Percentiles rank a stretch among this genome's conserved stretches.
phyloP scores from a whole-genome alignment of 2,888 invertebrate genomes.

The Abrostola tripartita region DNA sequence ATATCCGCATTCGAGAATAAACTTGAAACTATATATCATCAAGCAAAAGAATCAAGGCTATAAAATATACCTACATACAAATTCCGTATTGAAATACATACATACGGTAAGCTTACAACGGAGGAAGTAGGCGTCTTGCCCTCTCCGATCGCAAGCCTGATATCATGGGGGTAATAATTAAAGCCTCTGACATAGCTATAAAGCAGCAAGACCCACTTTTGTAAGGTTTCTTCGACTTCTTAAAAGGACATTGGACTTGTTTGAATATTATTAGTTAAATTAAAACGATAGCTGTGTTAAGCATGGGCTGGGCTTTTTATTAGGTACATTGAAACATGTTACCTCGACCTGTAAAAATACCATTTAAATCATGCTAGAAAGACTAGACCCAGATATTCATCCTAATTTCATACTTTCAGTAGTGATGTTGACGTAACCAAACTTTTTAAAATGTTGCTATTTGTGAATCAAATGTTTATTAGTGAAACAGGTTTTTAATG shows the following conservation, averaged over 20 bases:
- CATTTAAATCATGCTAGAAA: too few relatives aligned
- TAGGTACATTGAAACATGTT: too few relatives aligned
- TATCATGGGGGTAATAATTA: slow-evolving; percentile 71
- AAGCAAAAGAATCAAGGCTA: slow-evolving; percentile 27
- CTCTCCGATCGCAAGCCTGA: slow-evolving; percentile 63
- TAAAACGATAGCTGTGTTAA: background rate
- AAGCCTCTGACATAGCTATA: slow-evolving; percentile 72
- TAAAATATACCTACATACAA: slow-evolving; percentile 51
- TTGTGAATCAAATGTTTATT: too few relatives aligned
- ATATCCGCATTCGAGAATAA: background rate
- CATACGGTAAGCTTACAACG: slow-evolving; percentile 65
- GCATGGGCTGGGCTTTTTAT: background rate
- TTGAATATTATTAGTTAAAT: slow-evolving; percentile 6
- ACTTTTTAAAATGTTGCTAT: too few relatives aligned
- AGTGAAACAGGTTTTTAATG: too few relatives aligned
- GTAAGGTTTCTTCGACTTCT: slow-evolving; percentile 49
- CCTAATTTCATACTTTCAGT: too few relatives aligned
- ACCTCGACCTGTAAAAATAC: too few relatives aligned
- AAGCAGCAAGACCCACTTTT: slow-evolving; percentile 57
- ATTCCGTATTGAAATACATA: slow-evolving; percentile 55
- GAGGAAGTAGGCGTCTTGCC: slow-evolving; percentile 72
- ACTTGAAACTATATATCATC: slow-evolving; percentile 13
- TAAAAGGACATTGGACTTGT: slow-evolving; percentile 28
- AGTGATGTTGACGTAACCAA: too few relatives aligned
- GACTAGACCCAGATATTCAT: too few relatives aligned